Evolutionary conservation across 2,113 vertebrate species (phyloP), one percentile per base, ranked within the genome.

Genomic region (Corydoras maculifer): DNA sequence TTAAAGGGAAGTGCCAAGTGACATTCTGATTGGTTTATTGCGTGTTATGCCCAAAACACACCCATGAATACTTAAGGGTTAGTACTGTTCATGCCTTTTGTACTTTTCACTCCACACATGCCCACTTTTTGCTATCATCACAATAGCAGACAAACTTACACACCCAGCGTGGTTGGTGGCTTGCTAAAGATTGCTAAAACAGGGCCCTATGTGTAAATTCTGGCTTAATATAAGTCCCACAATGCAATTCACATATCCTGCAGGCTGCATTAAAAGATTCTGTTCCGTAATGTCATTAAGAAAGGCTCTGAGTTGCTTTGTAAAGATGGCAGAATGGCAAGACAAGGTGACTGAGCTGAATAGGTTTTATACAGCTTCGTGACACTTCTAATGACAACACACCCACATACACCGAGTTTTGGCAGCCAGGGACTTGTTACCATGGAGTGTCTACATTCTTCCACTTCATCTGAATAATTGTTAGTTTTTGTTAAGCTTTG

Each of bases 371-470:
- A 78, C 58, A 72, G 69, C 69, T 35, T 72, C 74, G 72, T 43
- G 29, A 55, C 49, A 63, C 51, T 3, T 50, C 49, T 55, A 7
- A 54, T 29, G 35, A 67, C 54, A 69, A 7, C 14, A 7, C 14
- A 57, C 54, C 6, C 13, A 57, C 54, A 57, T n/a, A 25, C 32
- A 62, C 51, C 11, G n/a, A 25, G 14, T 31, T 73, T 59, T 35
- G 15, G 18, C 32, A 54, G 70, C 65, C 49, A 48, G 13, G 31
- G 18, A 55, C 43, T 32, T 73, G 51, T 65, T 53, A 63, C 72
- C 15, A 5, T 35, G 65, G 71, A 74, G 76, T 75, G 71, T 73
- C 55, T 62, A 66, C 61, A 65, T 43, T 9, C 49, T 62, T 55
- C 13, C 18, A 25, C 18, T 57, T n/a, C 35, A 43, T 43, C 35